Percentiles rank a stretch among this genome's conserved stretches.
Conservation (phyloP, 2,113 vertebrate species). For the Protomyctophum bolini region DNA sequence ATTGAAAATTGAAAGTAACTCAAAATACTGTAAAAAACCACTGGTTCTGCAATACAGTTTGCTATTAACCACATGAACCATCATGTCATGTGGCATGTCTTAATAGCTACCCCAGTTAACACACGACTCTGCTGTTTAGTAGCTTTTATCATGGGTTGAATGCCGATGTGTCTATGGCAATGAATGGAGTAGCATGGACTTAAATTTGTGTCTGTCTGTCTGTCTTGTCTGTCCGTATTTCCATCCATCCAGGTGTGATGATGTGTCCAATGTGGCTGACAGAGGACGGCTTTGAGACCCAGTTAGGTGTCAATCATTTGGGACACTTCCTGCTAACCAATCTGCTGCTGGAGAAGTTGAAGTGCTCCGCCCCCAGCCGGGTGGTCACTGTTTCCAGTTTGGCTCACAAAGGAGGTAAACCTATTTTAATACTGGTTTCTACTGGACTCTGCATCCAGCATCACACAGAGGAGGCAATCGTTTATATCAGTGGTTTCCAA, state of each 20-base stretch:
- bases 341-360: conserved; percentile 71
- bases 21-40: too few species aligned
- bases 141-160: too few species aligned
- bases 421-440: neutral
- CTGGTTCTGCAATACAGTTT: too few species aligned
- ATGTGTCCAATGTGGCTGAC: conserved; percentile 80
- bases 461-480: neutral
- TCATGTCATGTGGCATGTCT: too few species aligned
- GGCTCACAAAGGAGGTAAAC: conserved; percentile 68
- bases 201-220: neutral
- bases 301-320: conserved; percentile 79
- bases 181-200: too few species aligned
- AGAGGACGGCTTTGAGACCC: conserved; percentile 80
- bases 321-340: conserved; percentile 80
- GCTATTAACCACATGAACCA: too few species aligned
- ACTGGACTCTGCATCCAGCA: too few species aligned
- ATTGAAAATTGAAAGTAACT: too few species aligned
- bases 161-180: too few species aligned
- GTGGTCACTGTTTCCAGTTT: conserved; percentile 77
- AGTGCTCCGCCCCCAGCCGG: conserved; percentile 72
- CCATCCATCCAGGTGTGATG: conserved; percentile 75
- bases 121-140: too few species aligned
- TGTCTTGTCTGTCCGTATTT: conserved; percentile 3
- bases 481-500: too few species aligned
- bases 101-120: too few species aligned